Evolutionary conservation across 2,888 invertebrate species (phyloP).

Genomic region (Ormyrus pomaceus): DNA sequence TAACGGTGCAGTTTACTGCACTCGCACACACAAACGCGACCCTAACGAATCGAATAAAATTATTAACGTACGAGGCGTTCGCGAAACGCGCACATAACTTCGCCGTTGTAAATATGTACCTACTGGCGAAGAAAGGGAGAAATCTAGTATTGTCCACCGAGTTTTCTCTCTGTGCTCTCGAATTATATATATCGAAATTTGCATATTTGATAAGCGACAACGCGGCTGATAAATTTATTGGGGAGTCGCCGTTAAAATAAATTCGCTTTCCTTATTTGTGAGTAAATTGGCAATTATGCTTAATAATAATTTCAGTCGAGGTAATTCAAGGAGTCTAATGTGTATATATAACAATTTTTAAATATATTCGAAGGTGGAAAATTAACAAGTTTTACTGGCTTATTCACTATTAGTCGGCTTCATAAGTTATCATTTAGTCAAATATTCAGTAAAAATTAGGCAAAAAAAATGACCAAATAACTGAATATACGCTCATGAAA

Average conservation of each 20-base stretch:
- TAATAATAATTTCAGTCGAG: no score
- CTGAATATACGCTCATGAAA: no score
- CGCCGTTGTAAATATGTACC: neutral
- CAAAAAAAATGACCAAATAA: no score
- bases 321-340: no score
- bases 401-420: no score
- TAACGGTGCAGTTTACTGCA: constrained; percentile 34
- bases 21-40: neutral
- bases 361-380: no score
- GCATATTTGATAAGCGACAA: neutral
- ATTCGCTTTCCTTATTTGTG: no score
- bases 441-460: no score
- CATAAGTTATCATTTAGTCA: neutral
- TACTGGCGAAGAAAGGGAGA: neutral
- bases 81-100: constrained; percentile 1
- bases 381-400: no score
- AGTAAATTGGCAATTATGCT: no score
- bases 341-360: neutral
- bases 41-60: constrained; percentile 50
- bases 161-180: neutral
- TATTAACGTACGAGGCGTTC: constrained; percentile 36
- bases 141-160: constrained; percentile 17
- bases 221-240: neutral
- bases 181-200: constrained; percentile 15
- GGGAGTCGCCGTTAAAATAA: no score